A percentile compares a stretch with the other conserved stretches of the same genome.
Conservation (phyloP, 2,888 invertebrate genomes). For the Mythimna ferrago region DNA sequence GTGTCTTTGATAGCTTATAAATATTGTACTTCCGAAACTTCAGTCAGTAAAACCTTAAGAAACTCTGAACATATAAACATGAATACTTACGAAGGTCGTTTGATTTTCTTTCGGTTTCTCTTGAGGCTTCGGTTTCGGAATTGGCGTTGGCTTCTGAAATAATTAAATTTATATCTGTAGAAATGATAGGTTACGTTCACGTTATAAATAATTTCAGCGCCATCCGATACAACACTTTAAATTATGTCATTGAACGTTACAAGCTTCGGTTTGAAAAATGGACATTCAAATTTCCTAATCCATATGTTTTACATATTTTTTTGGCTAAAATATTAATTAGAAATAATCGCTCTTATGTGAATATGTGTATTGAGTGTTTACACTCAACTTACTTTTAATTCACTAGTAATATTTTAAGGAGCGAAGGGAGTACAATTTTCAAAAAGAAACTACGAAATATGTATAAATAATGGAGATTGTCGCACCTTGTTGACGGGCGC, state of each 20-base stretch:
- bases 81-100: conserved; percentile 87
- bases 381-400: not conserved
- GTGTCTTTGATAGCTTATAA: not conserved
- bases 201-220: not conserved
- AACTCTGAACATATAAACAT: not conserved
- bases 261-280: not conserved
- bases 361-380: no score
- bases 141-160: conserved; percentile 82
- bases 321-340: no score
- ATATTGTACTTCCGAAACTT: not conserved
- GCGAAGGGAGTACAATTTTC: not conserved
- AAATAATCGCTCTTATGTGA: not conserved
- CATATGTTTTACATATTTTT: no score
- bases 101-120: conserved; percentile 83
- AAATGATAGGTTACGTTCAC: not conserved
- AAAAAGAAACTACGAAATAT: not conserved
- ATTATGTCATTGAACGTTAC: not conserved
- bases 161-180: conserved; percentile 3
- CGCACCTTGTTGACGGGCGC: conserved; percentile 92
- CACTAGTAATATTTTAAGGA: not conserved
- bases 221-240: not conserved
- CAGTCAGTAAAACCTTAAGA: not conserved
- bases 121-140: conserved; percentile 82
- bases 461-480: not conserved
- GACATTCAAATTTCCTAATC: not conserved